A percentile compares a stretch with the other conserved stretches of the same genome.
Evolutionary conservation across 2,113 vertebrate genomes (phyloP).

Genomic region (Saccopteryx bilineata): DNA sequence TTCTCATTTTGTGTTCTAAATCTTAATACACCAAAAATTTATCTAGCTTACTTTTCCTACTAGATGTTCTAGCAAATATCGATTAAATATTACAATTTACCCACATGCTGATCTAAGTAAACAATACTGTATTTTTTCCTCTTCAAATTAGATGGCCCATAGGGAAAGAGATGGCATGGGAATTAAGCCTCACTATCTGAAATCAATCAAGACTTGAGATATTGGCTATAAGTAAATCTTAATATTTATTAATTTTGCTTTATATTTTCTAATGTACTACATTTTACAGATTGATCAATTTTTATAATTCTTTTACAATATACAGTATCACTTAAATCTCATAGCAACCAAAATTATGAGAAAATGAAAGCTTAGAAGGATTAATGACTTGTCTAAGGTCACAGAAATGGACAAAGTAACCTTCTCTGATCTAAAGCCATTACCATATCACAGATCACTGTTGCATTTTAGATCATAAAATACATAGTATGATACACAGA

Average conservation of each 20-base stretch:
- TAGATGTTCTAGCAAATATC: not conserved
- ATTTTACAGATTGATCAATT: not conserved
- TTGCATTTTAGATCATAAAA: not conserved
- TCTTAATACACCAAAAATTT: not conserved
- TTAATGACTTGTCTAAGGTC: not conserved
- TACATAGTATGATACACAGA: not conserved
- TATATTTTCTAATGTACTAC: not conserved
- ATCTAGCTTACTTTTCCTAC: not conserved
- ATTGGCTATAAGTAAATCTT: constrained; percentile 44
- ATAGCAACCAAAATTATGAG: not conserved
- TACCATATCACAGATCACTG: not conserved
- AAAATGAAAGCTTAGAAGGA: constrained; percentile 7
- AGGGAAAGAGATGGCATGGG: not conserved
- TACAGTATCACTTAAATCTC: not conserved
- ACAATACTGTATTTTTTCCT: not conserved
- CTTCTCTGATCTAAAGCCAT: not conserved
- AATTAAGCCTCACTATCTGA: not conserved
- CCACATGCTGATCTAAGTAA: not conserved
- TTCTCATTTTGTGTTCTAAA: constrained; percentile 46
- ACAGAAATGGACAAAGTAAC: not conserved
- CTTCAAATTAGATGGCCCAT: not conserved
- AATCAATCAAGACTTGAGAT: not conserved
- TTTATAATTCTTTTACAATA: not conserved
- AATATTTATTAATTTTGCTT: constrained; percentile 16
- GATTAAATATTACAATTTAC: not conserved